These are phyloP conservation scores for Chironex yamaguchii DNA, from an alignment of 30 jellyfish, hydroid and myxozoan species.

Conservation along the genomic window DNA sequence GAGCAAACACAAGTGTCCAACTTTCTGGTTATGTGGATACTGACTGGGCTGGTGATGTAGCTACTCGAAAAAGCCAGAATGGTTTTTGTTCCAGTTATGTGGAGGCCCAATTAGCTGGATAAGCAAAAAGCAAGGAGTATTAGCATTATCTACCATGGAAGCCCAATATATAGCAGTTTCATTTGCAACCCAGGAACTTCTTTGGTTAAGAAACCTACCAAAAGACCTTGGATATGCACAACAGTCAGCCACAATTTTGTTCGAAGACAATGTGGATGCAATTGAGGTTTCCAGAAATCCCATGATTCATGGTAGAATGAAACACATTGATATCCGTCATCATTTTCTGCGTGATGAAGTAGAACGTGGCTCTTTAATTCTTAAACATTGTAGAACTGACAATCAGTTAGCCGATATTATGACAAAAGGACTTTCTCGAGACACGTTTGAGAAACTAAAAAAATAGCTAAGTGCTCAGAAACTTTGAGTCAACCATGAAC, in stretches of 20 bases:
- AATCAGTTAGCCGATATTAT: no score
- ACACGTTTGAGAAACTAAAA: no score
- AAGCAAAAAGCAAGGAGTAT: not conserved
- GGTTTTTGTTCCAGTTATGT: not conserved
- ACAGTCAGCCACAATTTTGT: not conserved
- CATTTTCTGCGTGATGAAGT: not conserved
- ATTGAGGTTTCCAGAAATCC: not conserved
- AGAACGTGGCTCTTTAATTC: not conserved
- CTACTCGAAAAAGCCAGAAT: not conserved
- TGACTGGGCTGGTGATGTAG: not conserved
- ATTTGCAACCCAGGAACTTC: not conserved
- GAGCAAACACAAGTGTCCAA: not conserved
- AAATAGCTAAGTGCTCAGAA: no score
- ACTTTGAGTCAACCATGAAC: no score
- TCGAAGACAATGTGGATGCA: not conserved
- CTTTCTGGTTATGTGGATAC: not conserved
- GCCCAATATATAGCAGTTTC: not conserved
- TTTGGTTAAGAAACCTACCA: not conserved
- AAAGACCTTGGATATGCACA: not conserved
- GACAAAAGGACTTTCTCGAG: no score
- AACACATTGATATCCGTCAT: not conserved
- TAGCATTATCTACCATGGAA: not conserved
- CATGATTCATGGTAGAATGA: not conserved
- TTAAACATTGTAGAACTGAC: not conserved
- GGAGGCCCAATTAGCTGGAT: not conserved